phyloP scores from a whole-genome alignment of 2,113 vertebrate species.

The Hippopotamus amphibius region DNA sequence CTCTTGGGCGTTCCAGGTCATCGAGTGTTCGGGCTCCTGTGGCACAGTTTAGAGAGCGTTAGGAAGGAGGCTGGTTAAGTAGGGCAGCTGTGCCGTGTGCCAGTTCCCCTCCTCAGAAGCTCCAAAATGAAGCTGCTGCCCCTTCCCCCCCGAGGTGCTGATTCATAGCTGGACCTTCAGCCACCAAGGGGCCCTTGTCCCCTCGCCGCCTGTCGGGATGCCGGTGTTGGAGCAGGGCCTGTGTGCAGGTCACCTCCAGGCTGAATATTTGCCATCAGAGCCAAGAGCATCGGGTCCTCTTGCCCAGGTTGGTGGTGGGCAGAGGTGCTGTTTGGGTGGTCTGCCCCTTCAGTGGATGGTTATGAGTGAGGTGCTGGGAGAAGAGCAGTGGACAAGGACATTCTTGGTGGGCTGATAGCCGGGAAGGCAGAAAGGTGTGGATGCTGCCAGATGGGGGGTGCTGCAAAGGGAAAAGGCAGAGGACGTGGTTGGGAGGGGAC shows the following conservation, averaged over 20 bases:
- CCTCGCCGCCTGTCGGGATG: not conserved
- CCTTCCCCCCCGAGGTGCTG: not conserved
- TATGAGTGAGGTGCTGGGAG: not conserved
- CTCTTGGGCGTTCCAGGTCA: not conserved
- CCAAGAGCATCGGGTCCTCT: rapidly evolving
- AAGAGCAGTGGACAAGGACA: rapidly evolving
- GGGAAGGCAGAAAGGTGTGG: not conserved
- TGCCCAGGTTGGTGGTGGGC: not conserved
- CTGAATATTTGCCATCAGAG: not conserved
- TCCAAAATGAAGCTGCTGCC: not conserved
- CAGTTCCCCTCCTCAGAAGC: not conserved
- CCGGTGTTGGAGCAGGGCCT: not conserved
- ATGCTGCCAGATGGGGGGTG: not conserved
- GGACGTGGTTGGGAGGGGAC: rapidly evolving
- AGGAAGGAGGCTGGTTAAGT: constrained; percentile 19
- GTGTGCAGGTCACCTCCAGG: not conserved
- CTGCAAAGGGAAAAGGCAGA: not conserved
- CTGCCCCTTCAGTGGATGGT: rapidly evolving
- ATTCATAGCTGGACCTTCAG: not conserved
- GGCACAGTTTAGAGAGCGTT: not conserved
- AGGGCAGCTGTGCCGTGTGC: not conserved
- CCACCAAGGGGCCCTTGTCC: no score
- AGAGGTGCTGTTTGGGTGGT: rapidly evolving
- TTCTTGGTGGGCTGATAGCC: not conserved
- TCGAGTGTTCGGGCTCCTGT: not conserved